A percentile compares a stretch with the other conserved stretches of the same genome.
Evolutionary conservation across 2,797 vertebrate genomes (phyloP).

Genomic region (Pygocentrus nattereri): DNA sequence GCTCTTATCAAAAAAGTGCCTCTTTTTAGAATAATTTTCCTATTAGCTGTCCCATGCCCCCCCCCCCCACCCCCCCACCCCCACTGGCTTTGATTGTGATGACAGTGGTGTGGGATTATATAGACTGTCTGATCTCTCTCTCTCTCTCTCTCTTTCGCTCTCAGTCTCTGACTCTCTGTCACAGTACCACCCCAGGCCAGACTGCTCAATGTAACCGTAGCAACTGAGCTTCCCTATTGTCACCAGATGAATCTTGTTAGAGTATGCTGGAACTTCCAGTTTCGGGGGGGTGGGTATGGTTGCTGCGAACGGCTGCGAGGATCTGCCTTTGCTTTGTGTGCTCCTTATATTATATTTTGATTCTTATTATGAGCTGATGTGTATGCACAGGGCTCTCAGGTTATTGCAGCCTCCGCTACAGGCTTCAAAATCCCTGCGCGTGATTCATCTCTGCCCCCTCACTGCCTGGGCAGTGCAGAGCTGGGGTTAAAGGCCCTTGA

Average conservation of each 20-base stretch:
- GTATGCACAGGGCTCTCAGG: constrained; percentile 24
- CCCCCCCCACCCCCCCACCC: background rate
- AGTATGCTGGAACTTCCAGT: constrained; percentile 36
- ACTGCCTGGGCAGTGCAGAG: background rate
- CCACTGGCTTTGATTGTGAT: constrained; percentile 32
- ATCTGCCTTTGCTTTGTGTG: constrained; percentile 22
- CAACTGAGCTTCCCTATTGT: constrained; percentile 55
- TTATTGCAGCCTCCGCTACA: constrained; percentile 13
- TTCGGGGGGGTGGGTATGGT: background rate
- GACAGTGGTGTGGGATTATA: constrained; percentile 44
- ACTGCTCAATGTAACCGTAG: constrained; percentile 51
- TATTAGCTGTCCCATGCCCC: constrained; percentile 25
- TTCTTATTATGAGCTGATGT: constrained; percentile 32
- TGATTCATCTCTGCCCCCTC: constrained; percentile 31
- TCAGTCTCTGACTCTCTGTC: constrained; percentile 27
- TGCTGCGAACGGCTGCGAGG: constrained; percentile 14
- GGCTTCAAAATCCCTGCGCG: constrained; percentile 1
- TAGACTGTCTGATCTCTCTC: constrained; percentile 1
- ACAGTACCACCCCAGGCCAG: constrained; percentile 40
- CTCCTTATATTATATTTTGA: constrained; percentile 22
- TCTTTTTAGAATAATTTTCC: constrained; percentile 60
- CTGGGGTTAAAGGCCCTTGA: background rate
- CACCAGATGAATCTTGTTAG: constrained; percentile 54
- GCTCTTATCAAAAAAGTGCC: constrained; percentile 64
- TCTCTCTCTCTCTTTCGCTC: background rate